These are phyloP conservation scores for Alauda arvensis DNA, from an alignment of 2,797 vertebrate genomes.

Conservation along the genomic window DNA sequence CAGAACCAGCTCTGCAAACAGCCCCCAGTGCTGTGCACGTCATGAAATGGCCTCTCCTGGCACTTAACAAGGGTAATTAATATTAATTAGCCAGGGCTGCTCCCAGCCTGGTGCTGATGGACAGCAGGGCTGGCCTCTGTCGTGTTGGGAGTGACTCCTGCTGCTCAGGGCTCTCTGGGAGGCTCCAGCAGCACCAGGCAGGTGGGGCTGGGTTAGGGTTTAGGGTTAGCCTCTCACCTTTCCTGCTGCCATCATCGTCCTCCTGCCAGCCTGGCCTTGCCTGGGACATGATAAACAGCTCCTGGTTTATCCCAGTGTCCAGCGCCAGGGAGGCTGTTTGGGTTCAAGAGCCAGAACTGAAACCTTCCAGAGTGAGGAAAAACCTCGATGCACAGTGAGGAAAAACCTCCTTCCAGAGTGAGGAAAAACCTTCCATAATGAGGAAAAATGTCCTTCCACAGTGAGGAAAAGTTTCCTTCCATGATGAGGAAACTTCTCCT, in stretches of 20 bases:
- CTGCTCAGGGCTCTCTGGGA: not conserved
- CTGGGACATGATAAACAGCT: not conserved
- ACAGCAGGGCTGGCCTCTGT: not conserved
- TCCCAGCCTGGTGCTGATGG: not conserved
- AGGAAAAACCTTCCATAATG: not conserved
- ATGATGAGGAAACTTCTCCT: not conserved
- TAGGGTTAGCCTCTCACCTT: not conserved
- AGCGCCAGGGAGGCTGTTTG: not conserved
- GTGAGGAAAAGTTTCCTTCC: not conserved
- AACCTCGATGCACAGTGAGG: accelerated
- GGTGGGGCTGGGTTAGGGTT: not conserved
- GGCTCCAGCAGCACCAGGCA: not conserved
- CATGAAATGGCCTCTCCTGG: not conserved
- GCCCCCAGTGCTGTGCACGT: not conserved
- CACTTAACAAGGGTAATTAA: not conserved
- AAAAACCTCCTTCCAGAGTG: not conserved
- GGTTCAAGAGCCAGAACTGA: not conserved
- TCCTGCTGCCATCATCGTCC: not conserved
- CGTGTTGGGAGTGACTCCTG: accelerated
- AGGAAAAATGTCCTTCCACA: not conserved
- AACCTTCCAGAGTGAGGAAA: not conserved
- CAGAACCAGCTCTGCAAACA: not conserved
- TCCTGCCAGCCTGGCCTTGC: not conserved
- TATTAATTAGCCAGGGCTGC: not conserved
- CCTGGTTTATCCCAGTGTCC: not conserved